phyloP scores from a whole-genome alignment of 2,888 invertebrate species.

The Unio pictorum region DNA sequence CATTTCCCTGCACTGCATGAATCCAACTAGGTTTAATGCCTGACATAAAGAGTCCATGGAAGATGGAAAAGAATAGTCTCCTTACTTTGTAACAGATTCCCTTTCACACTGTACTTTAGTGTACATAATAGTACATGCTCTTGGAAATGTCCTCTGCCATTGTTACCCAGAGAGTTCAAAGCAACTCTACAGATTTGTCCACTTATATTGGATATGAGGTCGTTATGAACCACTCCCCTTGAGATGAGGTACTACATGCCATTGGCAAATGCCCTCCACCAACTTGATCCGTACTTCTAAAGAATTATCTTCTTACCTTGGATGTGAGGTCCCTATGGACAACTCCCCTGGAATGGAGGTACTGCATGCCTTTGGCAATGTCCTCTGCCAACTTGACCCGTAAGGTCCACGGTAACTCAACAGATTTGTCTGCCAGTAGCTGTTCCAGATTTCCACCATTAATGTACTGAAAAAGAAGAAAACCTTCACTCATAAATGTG shows the following conservation, averaged over 20 bases:
- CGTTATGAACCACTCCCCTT: conserved; percentile 93
- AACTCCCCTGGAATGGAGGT: conserved; percentile 91
- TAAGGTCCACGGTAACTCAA: conserved; percentile 82
- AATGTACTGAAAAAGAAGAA: conserved; percentile 79
- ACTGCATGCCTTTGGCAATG: conserved; percentile 92
- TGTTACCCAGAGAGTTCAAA: background rate
- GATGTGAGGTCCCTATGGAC: conserved; percentile 97
- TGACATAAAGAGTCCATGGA: too few relatives aligned
- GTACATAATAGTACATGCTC: background rate
- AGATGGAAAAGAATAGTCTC: too few relatives aligned
- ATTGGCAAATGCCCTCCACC: conserved; percentile 76
- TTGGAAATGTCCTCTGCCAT: background rate
- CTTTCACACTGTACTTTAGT: too few relatives aligned
- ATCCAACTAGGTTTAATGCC: too few relatives aligned
- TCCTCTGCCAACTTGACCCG: conserved; percentile 89
- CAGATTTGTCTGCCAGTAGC: conserved; percentile 82
- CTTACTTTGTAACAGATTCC: too few relatives aligned
- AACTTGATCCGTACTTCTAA: background rate
- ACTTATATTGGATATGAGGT: conserved; percentile 91
- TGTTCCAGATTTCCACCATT: conserved; percentile 95
- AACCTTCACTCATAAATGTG: background rate
- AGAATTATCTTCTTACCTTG: conserved; percentile 78
- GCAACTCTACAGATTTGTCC: conserved; percentile 1
- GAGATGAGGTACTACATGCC: conserved; percentile 96
- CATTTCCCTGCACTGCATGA: too few relatives aligned